phyloP scores from a whole-genome alignment of 2,888 invertebrate species.

The Stratiomys singularior region DNA sequence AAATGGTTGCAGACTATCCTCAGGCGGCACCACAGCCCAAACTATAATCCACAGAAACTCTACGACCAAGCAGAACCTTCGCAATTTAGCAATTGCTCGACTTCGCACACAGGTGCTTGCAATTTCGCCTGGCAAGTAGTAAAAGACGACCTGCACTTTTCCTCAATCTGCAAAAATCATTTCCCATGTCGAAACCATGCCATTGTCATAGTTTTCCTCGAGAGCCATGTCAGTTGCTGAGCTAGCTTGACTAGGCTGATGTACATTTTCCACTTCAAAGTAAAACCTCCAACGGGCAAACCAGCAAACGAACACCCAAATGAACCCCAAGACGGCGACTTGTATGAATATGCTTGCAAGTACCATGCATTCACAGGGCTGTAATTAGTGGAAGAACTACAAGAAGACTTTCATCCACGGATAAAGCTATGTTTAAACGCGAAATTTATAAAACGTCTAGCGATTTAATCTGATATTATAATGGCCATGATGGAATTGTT shows the following conservation, averaged over 20 bases:
- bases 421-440: conserved; percentile 30
- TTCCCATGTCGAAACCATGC: conserved; percentile 45
- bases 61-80: not conserved
- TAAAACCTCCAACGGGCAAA: not conserved
- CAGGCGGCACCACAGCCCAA: too few relatives aligned
- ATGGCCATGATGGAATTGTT: conserved; percentile 37
- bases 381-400: conserved; percentile 40
- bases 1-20: too few relatives aligned
- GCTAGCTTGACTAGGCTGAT: not conserved
- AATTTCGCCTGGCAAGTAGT: conserved; percentile 1
- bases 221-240: not conserved
- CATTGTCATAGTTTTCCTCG: conserved; percentile 12
- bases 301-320: not conserved
- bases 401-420: conserved; percentile 7
- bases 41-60: not conserved
- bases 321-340: not conserved
- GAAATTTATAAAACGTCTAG: conserved; percentile 35
- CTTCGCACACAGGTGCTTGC: conserved; percentile 37
- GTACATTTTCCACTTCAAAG: conserved; percentile 20
- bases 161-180: conserved; percentile 29
- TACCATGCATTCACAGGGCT: conserved; percentile 19
- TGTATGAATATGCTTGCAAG: not conserved
- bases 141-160: conserved; percentile 31
- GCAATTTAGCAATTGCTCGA: conserved; percentile 41
- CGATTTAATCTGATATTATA: conserved; percentile 32